phyloP scores from a whole-genome alignment of 2,797 vertebrate genomes.

The Psittacula derbiana region DNA sequence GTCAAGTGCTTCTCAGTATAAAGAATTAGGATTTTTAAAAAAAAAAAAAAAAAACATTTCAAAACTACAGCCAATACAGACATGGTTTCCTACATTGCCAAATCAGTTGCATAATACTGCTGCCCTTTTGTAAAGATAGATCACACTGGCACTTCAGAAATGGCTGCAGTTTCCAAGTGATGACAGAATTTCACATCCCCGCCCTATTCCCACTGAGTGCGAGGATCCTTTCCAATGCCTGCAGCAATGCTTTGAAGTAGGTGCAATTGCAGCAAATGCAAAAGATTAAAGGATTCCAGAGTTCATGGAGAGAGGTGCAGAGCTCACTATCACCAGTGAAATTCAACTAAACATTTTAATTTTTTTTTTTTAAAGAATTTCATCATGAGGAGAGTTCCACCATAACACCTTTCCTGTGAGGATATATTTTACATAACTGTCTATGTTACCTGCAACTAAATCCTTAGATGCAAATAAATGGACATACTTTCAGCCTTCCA shows the following conservation, averaged over 20 bases:
- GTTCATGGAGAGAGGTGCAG: constrained; percentile 5
- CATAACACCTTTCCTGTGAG: not conserved
- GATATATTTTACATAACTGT: constrained; percentile 28
- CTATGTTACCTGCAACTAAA: not conserved
- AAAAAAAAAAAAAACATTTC: not conserved
- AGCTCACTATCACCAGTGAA: constrained; percentile 3
- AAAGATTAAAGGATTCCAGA: constrained; percentile 62
- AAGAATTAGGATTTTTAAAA: not conserved
- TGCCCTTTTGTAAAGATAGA: constrained; percentile 31
- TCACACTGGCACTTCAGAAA: constrained; percentile 31
- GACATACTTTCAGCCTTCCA: not conserved
- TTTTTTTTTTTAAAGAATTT: constrained; percentile 37
- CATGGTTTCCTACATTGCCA: not conserved
- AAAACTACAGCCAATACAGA: not conserved
- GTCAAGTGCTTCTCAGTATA: not conserved
- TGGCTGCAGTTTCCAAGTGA: constrained; percentile 43
- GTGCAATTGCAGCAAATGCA: constrained; percentile 53
- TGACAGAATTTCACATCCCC: constrained; percentile 60
- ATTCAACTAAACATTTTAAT: constrained; percentile 8
- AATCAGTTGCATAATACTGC: not conserved
- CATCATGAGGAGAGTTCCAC: not conserved
- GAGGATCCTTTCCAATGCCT: constrained; percentile 57
- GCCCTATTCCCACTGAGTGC: constrained; percentile 20
- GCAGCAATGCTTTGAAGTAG: constrained; percentile 63
- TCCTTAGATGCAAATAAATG: not conserved